Percentiles rank a stretch among this genome's conserved stretches.
Conservation (phyloP, 2,888 invertebrate genomes). For the Torymus aiolomorphi region DNA sequence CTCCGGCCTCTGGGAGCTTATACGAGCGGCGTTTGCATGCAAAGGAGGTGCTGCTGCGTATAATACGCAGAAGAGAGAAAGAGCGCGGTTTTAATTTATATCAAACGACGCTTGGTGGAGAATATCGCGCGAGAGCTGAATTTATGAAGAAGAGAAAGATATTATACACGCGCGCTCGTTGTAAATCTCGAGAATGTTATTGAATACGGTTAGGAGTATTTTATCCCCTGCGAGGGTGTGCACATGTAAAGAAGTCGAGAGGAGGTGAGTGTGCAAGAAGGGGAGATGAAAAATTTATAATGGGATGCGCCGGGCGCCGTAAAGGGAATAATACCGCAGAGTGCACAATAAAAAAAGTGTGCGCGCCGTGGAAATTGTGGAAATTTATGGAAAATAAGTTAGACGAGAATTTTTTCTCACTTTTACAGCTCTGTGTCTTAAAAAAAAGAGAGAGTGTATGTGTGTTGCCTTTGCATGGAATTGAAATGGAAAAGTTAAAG, state of each 20-base stretch:
- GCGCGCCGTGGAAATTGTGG: too few species aligned
- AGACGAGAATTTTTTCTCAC: background rate
- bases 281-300: background rate
- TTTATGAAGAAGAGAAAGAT: slow-evolving; percentile 2
- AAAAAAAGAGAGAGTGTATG: too few species aligned
- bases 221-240: too few species aligned
- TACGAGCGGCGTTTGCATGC: slow-evolving; percentile 25
- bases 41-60: background rate
- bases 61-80: too few species aligned
- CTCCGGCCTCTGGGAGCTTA: background rate
- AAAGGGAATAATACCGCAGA: background rate
- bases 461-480: too few species aligned
- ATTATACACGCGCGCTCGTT: background rate
- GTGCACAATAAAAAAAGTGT: too few species aligned
- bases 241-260: too few species aligned
- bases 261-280: too few species aligned
- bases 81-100: slow-evolving; percentile 38
- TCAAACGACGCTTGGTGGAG: slow-evolving; percentile 1
- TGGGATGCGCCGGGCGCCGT: background rate
- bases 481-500: too few species aligned
- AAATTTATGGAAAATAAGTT: background rate
- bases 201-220: too few species aligned
- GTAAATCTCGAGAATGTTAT: slow-evolving; percentile 7
- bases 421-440: too few species aligned
- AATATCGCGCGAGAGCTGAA: background rate